These are phyloP conservation scores for Panthera tigris DNA, from an alignment of 2,113 vertebrate genomes.

Conservation along the genomic window DNA sequence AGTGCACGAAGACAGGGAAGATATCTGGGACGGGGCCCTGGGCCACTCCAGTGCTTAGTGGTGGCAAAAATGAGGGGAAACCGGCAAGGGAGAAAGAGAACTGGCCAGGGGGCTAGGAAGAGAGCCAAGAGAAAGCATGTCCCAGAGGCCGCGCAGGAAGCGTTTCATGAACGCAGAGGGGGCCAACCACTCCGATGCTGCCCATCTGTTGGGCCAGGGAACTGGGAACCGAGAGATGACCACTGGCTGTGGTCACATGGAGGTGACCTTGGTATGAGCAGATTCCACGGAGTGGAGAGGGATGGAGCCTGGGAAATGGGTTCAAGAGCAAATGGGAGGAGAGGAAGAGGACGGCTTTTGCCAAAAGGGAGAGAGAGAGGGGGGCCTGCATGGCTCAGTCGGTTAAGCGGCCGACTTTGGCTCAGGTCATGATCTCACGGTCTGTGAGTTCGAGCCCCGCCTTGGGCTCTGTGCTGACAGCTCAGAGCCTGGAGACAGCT, in stretches of 20 bases:
- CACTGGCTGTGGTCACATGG: background rate
- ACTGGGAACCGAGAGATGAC: background rate
- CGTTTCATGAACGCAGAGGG: background rate
- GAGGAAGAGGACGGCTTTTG: background rate
- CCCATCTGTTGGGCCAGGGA: background rate
- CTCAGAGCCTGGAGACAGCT: too few species aligned
- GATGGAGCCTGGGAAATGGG: background rate
- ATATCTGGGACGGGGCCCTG: background rate
- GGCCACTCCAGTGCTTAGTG: background rate
- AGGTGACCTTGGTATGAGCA: background rate
- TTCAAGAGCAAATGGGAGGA: background rate
- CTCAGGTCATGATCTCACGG: too few species aligned
- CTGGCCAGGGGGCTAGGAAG: background rate
- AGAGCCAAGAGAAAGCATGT: background rate
- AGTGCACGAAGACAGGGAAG: background rate
- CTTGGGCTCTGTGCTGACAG: too few species aligned
- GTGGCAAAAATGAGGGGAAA: background rate
- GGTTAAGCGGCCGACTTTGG: too few species aligned
- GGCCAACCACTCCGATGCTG: too few species aligned
- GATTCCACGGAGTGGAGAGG: background rate
- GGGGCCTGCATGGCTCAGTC: accelerated
- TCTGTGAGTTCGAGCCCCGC: too few species aligned
- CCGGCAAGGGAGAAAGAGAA: background rate
- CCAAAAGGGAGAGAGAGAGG: background rate
- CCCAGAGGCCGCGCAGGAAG: background rate